Evolutionary conservation across 2,888 invertebrate genomes (phyloP), one percentile per base, ranked within the genome.

Genomic region (Drosophila formosana): DNA sequence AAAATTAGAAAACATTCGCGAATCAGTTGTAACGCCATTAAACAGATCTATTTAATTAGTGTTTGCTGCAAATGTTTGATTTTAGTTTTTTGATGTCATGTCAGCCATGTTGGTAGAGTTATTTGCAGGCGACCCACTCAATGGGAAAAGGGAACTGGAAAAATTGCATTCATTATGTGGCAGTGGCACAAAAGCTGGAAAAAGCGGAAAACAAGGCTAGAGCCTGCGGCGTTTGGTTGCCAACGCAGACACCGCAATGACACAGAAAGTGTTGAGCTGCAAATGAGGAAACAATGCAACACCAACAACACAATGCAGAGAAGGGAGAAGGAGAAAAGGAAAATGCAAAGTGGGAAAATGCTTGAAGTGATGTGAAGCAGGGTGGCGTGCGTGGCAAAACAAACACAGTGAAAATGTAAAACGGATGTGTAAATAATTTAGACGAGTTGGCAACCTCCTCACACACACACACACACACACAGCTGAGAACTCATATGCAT

Each of bases 81-180:
- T 64, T 69, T 23, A 4, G 30, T 26, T 30, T 32, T 18, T 25
- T 37, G 26, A 49, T 28, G 37, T 47, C 47, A 37, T 34, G 8
- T 37, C 37, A 57, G n/a, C 34, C 23, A n/a, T n/a, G 5, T 28
- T 23, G 28, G 6, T 34, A 51, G 23, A 49, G 32, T 11, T 9
- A 46, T 56, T 52, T 18, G 28, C 30, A 18, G 46, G 52, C 78
- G 52, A 64, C 65, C 82, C 69, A 79, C 70, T 82, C 84, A 78
- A 78, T 67, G 61, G 18, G n/a, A 55, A 39, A 52, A 52, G 52
- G 13, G 43, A 45, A 49, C 41, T 81, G 80, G 80, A 81, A 84
- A 90, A 90, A 90, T 90, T 89, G 90, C 91, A 90, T 91, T 91
- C 90, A 91, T 91, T 91, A 91, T 85, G 69, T 82, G 78, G 76